Evolutionary conservation across 64 coral and sea anemone genomes (phyloP).

Genomic region (Anthopleura sola): DNA sequence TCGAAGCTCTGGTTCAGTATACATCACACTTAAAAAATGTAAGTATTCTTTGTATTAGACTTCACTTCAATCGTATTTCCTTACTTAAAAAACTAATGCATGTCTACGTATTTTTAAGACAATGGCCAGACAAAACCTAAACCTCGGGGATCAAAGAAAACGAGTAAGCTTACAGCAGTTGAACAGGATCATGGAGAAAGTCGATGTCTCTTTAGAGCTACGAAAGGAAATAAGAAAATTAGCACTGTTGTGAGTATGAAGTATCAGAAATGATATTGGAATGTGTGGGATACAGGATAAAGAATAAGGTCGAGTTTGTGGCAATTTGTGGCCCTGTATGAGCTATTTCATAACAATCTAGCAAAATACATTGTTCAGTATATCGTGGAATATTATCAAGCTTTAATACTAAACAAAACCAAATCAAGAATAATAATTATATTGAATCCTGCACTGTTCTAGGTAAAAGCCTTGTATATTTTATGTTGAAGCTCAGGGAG

Average conservation of each 20-base stretch:
- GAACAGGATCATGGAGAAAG: conserved; percentile 91
- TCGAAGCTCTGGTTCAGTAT: conserved; percentile 63
- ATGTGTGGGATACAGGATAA: no score
- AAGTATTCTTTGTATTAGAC: conserved; percentile 23
- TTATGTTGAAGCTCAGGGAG: no score
- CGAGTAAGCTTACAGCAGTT: conserved; percentile 55
- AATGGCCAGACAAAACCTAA: conserved; percentile 93
- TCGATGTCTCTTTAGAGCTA: conserved; percentile 93
- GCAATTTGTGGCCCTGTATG: no score
- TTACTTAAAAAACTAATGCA: not conserved
- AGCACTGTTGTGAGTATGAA: conserved; percentile 85
- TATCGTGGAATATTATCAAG: no score
- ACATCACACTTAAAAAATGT: conserved; percentile 94
- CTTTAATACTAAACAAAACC: no score
- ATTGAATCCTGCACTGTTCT: no score
- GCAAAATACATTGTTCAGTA: no score
- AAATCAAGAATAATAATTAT: no score
- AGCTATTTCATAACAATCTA: no score
- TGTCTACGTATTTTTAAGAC: conserved; percentile 28
- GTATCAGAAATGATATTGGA: not conserved
- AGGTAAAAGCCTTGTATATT: no score
- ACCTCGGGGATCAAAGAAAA: conserved; percentile 73
- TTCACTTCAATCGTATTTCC: not conserved
- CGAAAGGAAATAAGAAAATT: conserved; percentile 97
- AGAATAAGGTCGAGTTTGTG: no score